Conservation (phyloP, 2,113 vertebrate species). For the Sturnira hondurensis region DNA sequence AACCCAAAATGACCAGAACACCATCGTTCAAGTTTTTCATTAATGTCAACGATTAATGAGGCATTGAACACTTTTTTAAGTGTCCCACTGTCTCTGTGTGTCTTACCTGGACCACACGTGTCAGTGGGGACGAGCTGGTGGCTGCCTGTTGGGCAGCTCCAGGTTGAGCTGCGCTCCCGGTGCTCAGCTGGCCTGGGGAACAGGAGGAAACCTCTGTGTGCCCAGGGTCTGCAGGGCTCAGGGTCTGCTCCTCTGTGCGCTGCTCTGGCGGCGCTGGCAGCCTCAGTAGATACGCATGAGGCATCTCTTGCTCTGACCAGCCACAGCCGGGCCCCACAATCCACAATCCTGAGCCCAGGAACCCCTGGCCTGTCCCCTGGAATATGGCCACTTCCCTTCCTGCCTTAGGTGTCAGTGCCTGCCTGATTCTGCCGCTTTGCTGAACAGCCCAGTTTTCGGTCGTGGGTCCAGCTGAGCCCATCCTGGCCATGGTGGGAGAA, state of each 20-base stretch:
- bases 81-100: background rate
- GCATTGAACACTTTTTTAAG: background rate
- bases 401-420: background rate
- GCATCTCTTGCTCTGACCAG: rapidly evolving
- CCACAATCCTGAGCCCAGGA: background rate
- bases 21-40: background rate
- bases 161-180: background rate
- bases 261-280: too few species aligned
- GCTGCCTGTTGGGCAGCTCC: background rate
- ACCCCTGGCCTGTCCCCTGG: background rate
- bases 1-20: background rate
- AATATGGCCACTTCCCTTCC: background rate
- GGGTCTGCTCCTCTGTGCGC: background rate
- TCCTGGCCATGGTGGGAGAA: constrained; percentile 56
- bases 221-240: too few species aligned
- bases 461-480: constrained; percentile 5
- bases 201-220: background rate
- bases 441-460: constrained; percentile 68
- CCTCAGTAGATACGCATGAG: too few species aligned
- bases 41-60: background rate
- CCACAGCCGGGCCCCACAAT: background rate
- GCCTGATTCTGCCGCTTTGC: background rate
- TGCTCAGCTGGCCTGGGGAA: background rate
- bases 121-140: background rate
- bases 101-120: background rate